Percentiles rank a stretch among this genome's conserved stretches.
Conservation (phyloP, 53 echinoderm and acorn worm genomes). For the Stichopus horrens region DNA sequence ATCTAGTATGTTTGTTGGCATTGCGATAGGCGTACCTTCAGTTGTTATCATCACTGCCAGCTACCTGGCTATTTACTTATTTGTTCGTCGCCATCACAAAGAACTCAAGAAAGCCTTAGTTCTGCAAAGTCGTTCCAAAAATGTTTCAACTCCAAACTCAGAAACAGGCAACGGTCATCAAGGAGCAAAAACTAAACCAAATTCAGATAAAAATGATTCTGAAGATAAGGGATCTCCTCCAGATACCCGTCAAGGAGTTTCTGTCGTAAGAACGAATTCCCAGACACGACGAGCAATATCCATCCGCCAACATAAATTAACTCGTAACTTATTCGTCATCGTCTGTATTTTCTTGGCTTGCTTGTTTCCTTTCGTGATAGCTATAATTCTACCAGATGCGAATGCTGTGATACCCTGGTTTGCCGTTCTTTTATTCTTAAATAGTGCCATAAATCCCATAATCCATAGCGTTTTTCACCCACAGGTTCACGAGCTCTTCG, state of each 20-base stretch:
- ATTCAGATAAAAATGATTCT: too few species aligned
- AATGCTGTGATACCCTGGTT: slow-evolving; percentile 11
- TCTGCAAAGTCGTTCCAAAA: background rate
- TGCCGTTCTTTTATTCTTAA: slow-evolving; percentile 5
- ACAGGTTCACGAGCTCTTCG: background rate
- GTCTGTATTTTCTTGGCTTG: slow-evolving; percentile 12
- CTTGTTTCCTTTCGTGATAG: slow-evolving; percentile 5
- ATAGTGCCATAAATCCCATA: slow-evolving; percentile 28
- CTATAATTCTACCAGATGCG: background rate
- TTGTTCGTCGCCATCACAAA: background rate
- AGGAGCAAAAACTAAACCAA: too few species aligned
- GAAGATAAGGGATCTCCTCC: background rate
- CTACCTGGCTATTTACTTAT: background rate
- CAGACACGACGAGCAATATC: background rate
- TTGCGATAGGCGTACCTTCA: background rate
- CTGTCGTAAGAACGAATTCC: background rate
- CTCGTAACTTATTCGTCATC: slow-evolving; percentile 16
- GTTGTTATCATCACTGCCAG: background rate
- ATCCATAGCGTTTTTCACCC: slow-evolving; percentile 3
- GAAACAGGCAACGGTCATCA: too few species aligned
- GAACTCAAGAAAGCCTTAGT: background rate
- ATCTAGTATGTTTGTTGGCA: slow-evolving; percentile 4
- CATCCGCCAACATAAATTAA: slow-evolving; percentile 15
- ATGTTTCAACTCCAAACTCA: too few species aligned
- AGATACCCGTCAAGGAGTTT: background rate